Evolutionary conservation across 2,797 vertebrate species (phyloP).

Genomic region (Hippocampus kuda): DNA sequence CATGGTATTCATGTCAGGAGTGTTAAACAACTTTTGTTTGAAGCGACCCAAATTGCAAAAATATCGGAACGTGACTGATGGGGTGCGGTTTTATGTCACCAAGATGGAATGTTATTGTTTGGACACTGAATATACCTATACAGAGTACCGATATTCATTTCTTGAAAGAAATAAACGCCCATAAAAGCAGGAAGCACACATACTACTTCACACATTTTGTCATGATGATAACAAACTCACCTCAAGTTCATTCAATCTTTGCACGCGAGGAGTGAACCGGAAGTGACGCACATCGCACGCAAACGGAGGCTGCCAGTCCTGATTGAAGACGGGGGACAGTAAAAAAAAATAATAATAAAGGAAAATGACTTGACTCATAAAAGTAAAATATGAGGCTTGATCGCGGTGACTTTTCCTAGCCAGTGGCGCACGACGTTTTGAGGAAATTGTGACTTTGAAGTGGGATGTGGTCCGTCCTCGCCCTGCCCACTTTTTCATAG

Average conservation of each 20-base stretch:
- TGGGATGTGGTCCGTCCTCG: neutral
- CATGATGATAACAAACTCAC: conserved; percentile 60
- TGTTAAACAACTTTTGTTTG: too few relatives aligned
- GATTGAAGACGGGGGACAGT: conserved; percentile 6
- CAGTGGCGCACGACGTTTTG: neutral
- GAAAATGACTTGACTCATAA: neutral
- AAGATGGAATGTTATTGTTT: neutral
- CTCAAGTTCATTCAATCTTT: conserved; percentile 95
- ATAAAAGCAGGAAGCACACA: too few relatives aligned
- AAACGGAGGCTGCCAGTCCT: conserved; percentile 99
- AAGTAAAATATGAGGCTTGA: neutral
- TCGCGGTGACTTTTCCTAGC: neutral
- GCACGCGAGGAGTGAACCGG: conserved; percentile 90
- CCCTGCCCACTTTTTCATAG: neutral
- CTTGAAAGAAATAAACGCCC: too few relatives aligned
- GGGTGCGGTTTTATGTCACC: neutral
- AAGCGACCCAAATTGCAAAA: too few relatives aligned
- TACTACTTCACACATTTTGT: neutral
- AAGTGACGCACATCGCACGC: conserved; percentile 96
- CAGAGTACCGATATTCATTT: too few relatives aligned
- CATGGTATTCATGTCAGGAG: too few relatives aligned
- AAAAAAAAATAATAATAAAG: conserved; percentile 3
- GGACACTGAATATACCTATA: neutral
- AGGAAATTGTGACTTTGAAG: neutral
- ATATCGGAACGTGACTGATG: neutral